Conservation (phyloP, 2,113 vertebrate genomes). For the Columba janthina region DNA sequence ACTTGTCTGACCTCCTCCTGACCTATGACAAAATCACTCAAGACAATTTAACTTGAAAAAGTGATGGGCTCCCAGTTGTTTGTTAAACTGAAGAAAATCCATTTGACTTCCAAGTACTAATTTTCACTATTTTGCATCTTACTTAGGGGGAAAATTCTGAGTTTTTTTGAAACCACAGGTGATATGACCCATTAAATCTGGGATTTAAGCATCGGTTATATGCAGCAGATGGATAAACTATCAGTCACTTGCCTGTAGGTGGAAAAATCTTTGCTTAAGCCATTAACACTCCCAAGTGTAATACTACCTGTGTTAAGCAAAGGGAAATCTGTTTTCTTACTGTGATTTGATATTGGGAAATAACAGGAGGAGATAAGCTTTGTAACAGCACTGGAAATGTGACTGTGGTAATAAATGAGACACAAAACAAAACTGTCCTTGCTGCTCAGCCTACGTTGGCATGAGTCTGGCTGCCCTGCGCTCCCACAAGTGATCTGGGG, state of each 20-base stretch:
- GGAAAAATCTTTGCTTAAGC: constrained; percentile 81
- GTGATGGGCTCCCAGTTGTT: constrained; percentile 8
- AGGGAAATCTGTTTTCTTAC: constrained; percentile 75
- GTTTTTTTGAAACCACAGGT: constrained; percentile 70
- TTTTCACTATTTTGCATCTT: constrained; percentile 46
- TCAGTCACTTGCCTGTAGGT: constrained; percentile 75
- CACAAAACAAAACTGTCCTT: neutral
- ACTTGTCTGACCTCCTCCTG: constrained; percentile 56
- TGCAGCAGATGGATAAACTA: constrained; percentile 78
- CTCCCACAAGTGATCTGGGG: neutral
- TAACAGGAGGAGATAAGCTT: constrained; percentile 73
- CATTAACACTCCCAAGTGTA: constrained; percentile 73
- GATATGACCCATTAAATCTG: constrained; percentile 58
- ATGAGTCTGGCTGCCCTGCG: neutral
- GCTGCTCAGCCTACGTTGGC: neutral
- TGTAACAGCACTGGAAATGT: constrained; percentile 67
- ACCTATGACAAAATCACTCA: constrained; percentile 58
- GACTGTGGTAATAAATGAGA: constrained; percentile 49
- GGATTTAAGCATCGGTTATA: constrained; percentile 64
- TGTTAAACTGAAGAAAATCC: constrained; percentile 17
- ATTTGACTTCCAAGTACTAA: neutral
- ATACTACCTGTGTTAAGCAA: constrained; percentile 73
- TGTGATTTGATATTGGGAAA: constrained; percentile 75
- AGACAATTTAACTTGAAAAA: constrained; percentile 46
- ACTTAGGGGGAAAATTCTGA: neutral